phyloP scores from a whole-genome alignment of 2,797 vertebrate genomes.

The Sebastes reedi region DNA sequence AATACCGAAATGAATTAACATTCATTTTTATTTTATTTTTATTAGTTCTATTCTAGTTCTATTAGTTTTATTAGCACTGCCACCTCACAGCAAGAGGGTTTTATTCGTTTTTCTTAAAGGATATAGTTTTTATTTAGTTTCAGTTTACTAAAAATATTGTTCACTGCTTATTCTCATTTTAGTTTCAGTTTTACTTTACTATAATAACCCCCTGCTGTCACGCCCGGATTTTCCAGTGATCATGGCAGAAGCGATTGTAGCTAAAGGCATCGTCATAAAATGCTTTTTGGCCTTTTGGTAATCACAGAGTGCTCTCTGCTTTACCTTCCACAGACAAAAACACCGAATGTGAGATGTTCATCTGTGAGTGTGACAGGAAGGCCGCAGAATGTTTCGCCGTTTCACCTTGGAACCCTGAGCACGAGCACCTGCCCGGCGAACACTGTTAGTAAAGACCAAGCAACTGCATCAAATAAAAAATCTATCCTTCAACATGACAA shows the following conservation, averaged over 20 bases:
- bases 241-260: too few relatives aligned
- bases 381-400: conserved; percentile 84
- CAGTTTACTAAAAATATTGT: too few relatives aligned
- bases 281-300: neutral
- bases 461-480: neutral
- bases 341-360: conserved; percentile 74
- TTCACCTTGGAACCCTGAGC: conserved; percentile 57
- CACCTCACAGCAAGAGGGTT: too few relatives aligned
- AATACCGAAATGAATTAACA: too few relatives aligned
- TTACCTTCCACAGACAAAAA: conserved; percentile 75
- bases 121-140: too few relatives aligned
- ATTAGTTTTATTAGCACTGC: too few relatives aligned
- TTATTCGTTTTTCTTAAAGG: neutral
- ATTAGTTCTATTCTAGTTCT: too few relatives aligned
- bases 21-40: fast-evolving
- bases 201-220: too few relatives aligned
- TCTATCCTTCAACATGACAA: neutral
- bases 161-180: too few relatives aligned
- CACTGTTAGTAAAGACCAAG: conserved; percentile 57
- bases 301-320: neutral
- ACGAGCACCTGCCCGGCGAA: conserved; percentile 61
- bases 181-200: too few relatives aligned
- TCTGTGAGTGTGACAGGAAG: conserved; percentile 88
- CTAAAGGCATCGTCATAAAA: too few relatives aligned
- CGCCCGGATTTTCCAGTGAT: too few relatives aligned